These are phyloP conservation scores for Drosophila kuntzei DNA, from an alignment of 2,888 invertebrate species.

Conservation along the genomic window DNA sequence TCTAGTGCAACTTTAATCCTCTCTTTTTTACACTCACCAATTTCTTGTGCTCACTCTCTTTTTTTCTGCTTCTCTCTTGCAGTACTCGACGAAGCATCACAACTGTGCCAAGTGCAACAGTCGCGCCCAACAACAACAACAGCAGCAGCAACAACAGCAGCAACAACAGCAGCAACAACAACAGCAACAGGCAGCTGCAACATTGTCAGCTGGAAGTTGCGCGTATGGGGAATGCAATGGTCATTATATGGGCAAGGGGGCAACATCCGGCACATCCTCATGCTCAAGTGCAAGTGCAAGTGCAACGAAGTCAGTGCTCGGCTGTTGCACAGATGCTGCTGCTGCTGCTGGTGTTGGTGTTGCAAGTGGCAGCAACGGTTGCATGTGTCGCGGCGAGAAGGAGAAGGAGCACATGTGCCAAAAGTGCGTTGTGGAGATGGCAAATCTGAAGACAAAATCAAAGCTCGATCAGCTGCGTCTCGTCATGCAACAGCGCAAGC, in stretches of 20 bases:
- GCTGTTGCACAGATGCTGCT: constrained; percentile 32
- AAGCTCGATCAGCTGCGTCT: constrained; percentile 94
- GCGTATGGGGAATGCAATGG: constrained; percentile 80
- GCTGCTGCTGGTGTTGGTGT: constrained; percentile 44
- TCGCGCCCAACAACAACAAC: constrained; percentile 57
- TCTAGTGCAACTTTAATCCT: too few relatives aligned
- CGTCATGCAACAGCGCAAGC: constrained; percentile 95
- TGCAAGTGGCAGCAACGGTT: constrained; percentile 40
- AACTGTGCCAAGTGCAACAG: constrained; percentile 79
- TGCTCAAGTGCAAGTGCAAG: too few relatives aligned
- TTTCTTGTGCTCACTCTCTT: too few relatives aligned
- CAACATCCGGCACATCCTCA: background rate
- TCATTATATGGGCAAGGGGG: constrained; percentile 64
- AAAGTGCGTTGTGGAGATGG: constrained; percentile 88
- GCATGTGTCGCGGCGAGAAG: constrained; percentile 64
- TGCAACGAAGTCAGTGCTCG: constrained; percentile 22
- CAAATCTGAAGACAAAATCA: constrained; percentile 92
- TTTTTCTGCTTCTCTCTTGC: constrained; percentile 20
- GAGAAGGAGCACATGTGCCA: constrained; percentile 82
- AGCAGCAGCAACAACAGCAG: constrained; percentile 60
- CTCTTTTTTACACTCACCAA: too few relatives aligned
- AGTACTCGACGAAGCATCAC: constrained; percentile 78
- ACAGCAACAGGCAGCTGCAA: constrained; percentile 60
- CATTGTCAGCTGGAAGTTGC: constrained; percentile 54
- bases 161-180: constrained; percentile 52